Evolutionary conservation across 2,888 invertebrate species (phyloP).

Genomic region (Molorchus minor): DNA sequence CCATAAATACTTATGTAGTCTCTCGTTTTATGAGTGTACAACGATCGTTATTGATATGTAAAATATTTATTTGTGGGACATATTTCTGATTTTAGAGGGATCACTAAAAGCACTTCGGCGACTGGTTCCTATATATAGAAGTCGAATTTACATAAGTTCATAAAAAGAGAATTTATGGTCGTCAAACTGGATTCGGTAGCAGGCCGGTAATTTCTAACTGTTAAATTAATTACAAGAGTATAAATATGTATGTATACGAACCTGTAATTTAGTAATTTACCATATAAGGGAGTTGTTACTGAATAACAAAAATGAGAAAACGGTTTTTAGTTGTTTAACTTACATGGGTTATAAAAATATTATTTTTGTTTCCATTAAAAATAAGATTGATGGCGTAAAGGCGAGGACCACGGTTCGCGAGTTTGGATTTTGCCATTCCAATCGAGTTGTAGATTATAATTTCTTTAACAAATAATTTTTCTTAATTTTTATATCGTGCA

Average conservation of each 20-base stretch:
- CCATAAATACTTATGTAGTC: slow-evolving; percentile 12
- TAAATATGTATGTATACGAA: slow-evolving; percentile 40
- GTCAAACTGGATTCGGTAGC: slow-evolving; percentile 62
- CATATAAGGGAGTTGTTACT: no score
- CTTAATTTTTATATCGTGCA: no score
- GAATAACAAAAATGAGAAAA: no score
- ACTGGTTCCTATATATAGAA: slow-evolving; percentile 50
- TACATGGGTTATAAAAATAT: no score
- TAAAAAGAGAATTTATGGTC: slow-evolving; percentile 61
- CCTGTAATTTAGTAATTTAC: slow-evolving; percentile 25
- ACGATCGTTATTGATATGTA: slow-evolving; percentile 29
- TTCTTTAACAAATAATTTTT: no score
- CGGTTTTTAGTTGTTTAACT: no score
- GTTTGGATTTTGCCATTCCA: no score
- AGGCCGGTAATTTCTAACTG: slow-evolving; percentile 57
- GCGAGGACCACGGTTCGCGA: no score
- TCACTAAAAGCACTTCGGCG: slow-evolving; percentile 25
- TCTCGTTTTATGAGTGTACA: slow-evolving; percentile 17
- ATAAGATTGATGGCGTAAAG: no score
- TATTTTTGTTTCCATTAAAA: no score
- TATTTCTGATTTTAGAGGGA: slow-evolving; percentile 19
- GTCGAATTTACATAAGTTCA: slow-evolving; percentile 53
- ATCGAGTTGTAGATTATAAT: no score
- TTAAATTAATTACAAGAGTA: slow-evolving; percentile 53
- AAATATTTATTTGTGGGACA: slow-evolving; percentile 31